phyloP scores from a whole-genome alignment of 2,113 vertebrate species.

The Synodontis membranacea region DNA sequence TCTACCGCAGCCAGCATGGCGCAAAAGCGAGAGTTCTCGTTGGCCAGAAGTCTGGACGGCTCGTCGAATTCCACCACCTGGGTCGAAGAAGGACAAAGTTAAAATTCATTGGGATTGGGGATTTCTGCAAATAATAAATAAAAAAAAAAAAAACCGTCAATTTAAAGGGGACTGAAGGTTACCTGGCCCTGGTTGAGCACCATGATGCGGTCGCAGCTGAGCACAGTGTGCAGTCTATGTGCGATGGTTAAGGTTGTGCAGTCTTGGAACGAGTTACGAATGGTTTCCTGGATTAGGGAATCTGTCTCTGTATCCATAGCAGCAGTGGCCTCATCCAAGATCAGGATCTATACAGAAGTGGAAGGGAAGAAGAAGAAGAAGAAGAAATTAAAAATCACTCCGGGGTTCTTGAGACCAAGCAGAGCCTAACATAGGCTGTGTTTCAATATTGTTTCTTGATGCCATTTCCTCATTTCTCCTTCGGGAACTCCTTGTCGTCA shows the following conservation, averaged over 20 bases:
- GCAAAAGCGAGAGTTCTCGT: conserved; percentile 88
- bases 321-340: conserved; percentile 91
- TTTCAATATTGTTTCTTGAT: not conserved
- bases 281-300: conserved; percentile 88
- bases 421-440: not conserved
- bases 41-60: conserved; percentile 86
- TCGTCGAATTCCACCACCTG: conserved; percentile 92
- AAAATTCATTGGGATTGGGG: not conserved
- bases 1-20: conserved; percentile 91
- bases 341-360: conserved; percentile 75
- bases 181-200: conserved; percentile 92
- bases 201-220: conserved; percentile 90
- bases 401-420: not conserved
- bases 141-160: too few species aligned
- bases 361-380: conserved; percentile 5
- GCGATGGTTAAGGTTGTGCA: conserved; percentile 93
- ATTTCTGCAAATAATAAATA: not conserved
- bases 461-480: not conserved
- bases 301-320: conserved; percentile 93
- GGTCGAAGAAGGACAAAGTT: conserved; percentile 48
- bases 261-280: conserved; percentile 85
- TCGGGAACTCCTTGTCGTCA: not conserved
- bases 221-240: conserved; percentile 86
- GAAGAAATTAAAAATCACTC: not conserved
- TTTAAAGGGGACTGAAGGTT: conserved; percentile 13